Conservation (phyloP, 2,797 vertebrate genomes). For the Pygocentrus nattereri region DNA sequence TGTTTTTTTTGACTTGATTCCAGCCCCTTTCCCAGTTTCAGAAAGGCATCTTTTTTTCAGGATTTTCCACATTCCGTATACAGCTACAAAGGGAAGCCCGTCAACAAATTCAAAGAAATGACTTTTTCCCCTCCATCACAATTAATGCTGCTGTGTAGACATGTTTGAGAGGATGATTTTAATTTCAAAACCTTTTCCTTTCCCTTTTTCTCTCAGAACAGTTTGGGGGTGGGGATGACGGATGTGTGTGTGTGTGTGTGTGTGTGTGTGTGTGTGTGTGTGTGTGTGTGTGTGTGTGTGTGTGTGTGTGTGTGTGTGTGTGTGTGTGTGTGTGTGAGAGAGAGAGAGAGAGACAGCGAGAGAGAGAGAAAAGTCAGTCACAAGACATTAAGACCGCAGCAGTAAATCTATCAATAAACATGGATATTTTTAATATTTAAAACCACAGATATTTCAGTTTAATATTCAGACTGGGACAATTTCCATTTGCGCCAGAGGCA, state of each 20-base stretch:
- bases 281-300: neutral
- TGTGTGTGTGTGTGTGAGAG: neutral
- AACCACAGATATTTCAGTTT: neutral
- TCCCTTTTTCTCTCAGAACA: slow-evolving; percentile 5
- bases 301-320: neutral
- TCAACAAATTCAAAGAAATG: slow-evolving; percentile 31
- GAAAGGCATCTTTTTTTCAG: slow-evolving; percentile 62
- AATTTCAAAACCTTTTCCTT: slow-evolving; percentile 5
- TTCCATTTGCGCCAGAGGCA: too few relatives aligned
- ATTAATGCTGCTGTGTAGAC: slow-evolving; percentile 26
- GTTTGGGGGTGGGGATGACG: neutral
- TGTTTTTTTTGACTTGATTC: slow-evolving; percentile 58
- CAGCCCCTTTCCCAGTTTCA: slow-evolving; percentile 59
- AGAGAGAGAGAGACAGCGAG: neutral
- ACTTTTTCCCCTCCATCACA: neutral
- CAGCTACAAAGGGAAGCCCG: slow-evolving; percentile 58
- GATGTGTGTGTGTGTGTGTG: neutral
- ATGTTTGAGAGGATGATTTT: slow-evolving; percentile 14
- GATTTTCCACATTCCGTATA: slow-evolving; percentile 31
- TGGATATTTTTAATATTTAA: neutral
- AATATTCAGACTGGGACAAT: neutral
- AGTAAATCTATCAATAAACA: too few relatives aligned
- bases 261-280: neutral
- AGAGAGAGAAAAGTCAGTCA: too few relatives aligned
- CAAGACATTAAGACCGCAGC: neutral